phyloP scores from a whole-genome alignment of 2,888 invertebrate genomes.

The Andrena hattorfiana region DNA sequence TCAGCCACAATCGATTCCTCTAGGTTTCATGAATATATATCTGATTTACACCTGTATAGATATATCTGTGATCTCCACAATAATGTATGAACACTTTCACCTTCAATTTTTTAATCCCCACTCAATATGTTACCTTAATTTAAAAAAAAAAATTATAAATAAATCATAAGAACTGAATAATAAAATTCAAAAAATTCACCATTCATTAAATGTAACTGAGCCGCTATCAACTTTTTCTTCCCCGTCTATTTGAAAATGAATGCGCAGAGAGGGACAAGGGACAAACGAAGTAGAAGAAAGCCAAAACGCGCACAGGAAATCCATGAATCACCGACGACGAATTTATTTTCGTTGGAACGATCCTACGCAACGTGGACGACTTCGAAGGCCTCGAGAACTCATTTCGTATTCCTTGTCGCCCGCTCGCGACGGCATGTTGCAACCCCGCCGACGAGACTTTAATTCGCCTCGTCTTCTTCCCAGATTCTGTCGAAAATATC shows the following conservation, averaged over 20 bases:
- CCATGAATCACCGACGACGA: conserved; percentile 56
- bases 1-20: background rate
- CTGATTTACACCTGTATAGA: too few species aligned
- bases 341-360: conserved; percentile 60
- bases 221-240: conserved; percentile 3
- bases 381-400: conserved; percentile 58
- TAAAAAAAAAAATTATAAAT: background rate
- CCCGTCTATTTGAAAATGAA: conserved; percentile 10
- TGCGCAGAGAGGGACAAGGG: conserved; percentile 7
- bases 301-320: conserved; percentile 51
- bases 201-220: background rate
- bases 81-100: background rate
- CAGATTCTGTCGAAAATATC: conserved; percentile 39
- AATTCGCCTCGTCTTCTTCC: conserved; percentile 24
- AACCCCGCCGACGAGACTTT: conserved; percentile 29
- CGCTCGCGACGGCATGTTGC: conserved; percentile 24
- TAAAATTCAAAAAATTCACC: background rate
- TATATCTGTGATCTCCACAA: too few species aligned
- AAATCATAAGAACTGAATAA: background rate
- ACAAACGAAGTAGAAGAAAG: background rate
- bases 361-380: conserved; percentile 58
- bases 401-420: conserved; percentile 48
- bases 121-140: background rate
- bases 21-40: background rate
- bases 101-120: background rate